Evolutionary conservation across 2,888 invertebrate genomes (phyloP).

Genomic region (Zele albiditarsus): DNA sequence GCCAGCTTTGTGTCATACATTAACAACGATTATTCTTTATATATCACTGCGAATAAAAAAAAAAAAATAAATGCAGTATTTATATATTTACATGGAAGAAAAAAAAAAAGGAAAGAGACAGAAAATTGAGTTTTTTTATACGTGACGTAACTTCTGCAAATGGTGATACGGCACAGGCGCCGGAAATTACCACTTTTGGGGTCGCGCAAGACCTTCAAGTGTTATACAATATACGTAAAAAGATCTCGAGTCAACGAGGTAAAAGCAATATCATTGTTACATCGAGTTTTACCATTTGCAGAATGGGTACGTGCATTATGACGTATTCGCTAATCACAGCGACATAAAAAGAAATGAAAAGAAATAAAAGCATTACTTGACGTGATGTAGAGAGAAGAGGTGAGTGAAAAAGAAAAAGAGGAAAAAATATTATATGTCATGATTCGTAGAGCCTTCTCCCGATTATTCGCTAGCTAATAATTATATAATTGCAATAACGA

Average conservation of each 20-base stretch:
- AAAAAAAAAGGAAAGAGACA: neutral
- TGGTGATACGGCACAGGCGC: slow-evolving; percentile 11
- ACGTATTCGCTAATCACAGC: neutral
- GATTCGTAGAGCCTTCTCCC: slow-evolving; percentile 5
- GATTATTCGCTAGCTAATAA: slow-evolving; percentile 23
- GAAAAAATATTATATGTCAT: neutral
- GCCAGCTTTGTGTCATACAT: slow-evolving; percentile 9
- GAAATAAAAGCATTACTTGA: neutral
- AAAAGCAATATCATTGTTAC: slow-evolving; percentile 10
- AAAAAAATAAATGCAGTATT: slow-evolving; percentile 1
- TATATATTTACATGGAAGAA: neutral
- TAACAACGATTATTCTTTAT: slow-evolving; percentile 26
- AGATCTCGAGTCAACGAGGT: neutral
- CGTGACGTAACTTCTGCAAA: slow-evolving; percentile 20
- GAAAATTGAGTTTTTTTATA: neutral
- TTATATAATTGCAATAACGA: slow-evolving; percentile 30
- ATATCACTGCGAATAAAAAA: slow-evolving; percentile 23
- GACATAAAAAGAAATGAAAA: neutral
- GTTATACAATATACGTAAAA: neutral
- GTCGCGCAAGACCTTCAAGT: slow-evolving; percentile 24
- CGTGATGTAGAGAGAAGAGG: neutral
- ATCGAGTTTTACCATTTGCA: neutral
- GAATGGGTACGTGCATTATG: neutral
- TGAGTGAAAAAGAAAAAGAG: neutral
- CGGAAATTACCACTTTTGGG: slow-evolving; percentile 22